Evolutionary conservation across 2,888 invertebrate species (phyloP).

Genomic region (Drepana falcataria): DNA sequence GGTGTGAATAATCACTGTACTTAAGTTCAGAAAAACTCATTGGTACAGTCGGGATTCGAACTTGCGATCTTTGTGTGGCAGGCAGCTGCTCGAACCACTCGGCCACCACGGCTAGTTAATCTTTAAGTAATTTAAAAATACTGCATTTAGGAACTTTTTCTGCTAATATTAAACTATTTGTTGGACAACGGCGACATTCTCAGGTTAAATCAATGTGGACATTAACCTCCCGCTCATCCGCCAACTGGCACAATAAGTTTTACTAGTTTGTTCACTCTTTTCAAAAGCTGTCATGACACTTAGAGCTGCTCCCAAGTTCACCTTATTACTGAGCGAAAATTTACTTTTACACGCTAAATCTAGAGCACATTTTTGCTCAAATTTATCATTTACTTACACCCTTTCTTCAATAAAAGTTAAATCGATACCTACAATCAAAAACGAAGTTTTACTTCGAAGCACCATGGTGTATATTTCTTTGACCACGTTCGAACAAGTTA

Average conservation of each 20-base stretch:
- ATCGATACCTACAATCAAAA: neutral
- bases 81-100: too few relatives aligned
- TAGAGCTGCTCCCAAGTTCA: constrained; percentile 7
- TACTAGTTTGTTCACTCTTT: constrained; percentile 28
- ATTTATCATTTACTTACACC: constrained; percentile 1
- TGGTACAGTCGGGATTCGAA: too few relatives aligned
- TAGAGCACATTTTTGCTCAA: constrained; percentile 10
- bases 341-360: constrained; percentile 2
- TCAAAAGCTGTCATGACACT: constrained; percentile 20
- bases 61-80: too few relatives aligned
- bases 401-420: neutral
- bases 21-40: too few relatives aligned
- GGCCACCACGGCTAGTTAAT: too few relatives aligned
- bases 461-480: constrained; percentile 5
- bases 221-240: constrained; percentile 27
- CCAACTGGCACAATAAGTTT: constrained; percentile 32
- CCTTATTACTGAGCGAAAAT: constrained; percentile 3
- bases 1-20: too few relatives aligned
- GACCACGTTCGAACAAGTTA: constrained; percentile 5
- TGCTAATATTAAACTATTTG: constrained; percentile 7
- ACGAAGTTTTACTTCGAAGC: neutral
- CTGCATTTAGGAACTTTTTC: too few relatives aligned
- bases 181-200: constrained; percentile 15
- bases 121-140: too few relatives aligned
- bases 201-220: constrained; percentile 25